phyloP scores from a whole-genome alignment of 1,140 invertebrate species.

The Anastrepha ludens region DNA sequence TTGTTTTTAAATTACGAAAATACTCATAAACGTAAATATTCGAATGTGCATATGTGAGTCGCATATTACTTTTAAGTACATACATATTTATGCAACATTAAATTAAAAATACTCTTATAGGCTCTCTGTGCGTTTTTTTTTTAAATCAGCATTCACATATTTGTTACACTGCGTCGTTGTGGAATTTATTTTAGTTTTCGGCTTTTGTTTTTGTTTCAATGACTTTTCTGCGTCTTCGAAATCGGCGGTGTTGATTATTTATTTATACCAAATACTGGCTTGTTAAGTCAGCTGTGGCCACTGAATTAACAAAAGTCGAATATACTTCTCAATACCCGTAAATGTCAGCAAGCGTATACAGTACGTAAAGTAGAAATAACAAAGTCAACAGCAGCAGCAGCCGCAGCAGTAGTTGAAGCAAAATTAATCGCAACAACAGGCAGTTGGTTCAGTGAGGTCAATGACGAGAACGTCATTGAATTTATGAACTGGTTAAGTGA shows the following conservation, averaged over 20 bases:
- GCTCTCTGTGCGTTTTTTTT: too few species aligned
- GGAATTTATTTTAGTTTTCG: too few species aligned
- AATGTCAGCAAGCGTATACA: conserved; percentile 29
- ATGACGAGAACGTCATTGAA: conserved; percentile 32
- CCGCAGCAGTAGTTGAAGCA: not conserved
- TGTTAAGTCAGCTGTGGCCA: conserved; percentile 11
- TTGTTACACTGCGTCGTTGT: too few species aligned
- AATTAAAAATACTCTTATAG: too few species aligned
- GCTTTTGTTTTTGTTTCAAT: too few species aligned
- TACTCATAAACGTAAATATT: not conserved
- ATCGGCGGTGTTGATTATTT: not conserved
- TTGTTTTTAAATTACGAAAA: not conserved
- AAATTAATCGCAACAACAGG: not conserved
- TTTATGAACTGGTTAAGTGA: conserved; percentile 27
- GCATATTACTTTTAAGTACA: not conserved
- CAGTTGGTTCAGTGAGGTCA: conserved; percentile 46
- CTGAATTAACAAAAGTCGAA: not conserved
- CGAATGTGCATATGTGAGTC: not conserved
- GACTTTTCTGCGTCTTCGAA: too few species aligned
- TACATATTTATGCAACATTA: not conserved
- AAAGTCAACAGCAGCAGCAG: conserved; percentile 7
- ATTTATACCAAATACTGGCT: not conserved
- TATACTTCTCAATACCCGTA: not conserved
- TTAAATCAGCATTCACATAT: too few species aligned
- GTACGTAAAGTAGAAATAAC: not conserved